Evolutionary conservation across 2,113 vertebrate species (phyloP), one percentile per base, ranked within the genome.

Genomic region (Percina caprodes): DNA sequence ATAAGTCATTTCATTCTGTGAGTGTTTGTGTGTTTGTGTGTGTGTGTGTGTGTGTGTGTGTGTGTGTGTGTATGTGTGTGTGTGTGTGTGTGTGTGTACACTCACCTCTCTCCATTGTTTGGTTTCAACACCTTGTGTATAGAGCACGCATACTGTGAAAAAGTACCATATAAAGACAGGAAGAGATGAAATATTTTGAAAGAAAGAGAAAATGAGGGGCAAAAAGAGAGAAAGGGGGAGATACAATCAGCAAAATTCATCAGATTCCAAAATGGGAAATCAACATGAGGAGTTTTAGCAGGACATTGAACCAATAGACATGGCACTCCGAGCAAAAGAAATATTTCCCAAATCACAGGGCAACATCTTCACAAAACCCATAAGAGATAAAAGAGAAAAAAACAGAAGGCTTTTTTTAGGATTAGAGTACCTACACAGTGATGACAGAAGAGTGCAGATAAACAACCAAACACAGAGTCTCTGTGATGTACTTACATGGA

Each of bases 91-190:
- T 18, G 21, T 70, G 56, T 16, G 15, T 48, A 2, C 21, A 72
- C 95, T 92, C 92, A 98, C 97, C 97, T 99, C 97, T 88, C 95
- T 91, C 97, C 97, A 99, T 77, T 98, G 97, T 86, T 97, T 96
- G 86, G 96, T 97, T 91, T 97, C 97, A 52, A 97, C 95, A 21
- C 96, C 96, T 91, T 99, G 97, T 2, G 96, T 97, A 82, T 99
- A 98, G 72, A 98, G 96, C 74, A 98, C 97, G 3, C 97, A 99
- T 51, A 99, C 97, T 99, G 93, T 51, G 33, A 88, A 85, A 84
- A 81, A 56, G 74, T 26, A 78, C 6, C 79, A 87, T 55, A 75
- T 1, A 85, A 54, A 6, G 18, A 58, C 23, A 80, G 42, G 30
- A 59, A 80, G 68, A 51, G 42, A 59, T 33, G 3, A 71, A 49